Evolutionary conservation across 1,140 invertebrate genomes (phyloP).

Genomic region (Drosophila tropicalis): DNA sequence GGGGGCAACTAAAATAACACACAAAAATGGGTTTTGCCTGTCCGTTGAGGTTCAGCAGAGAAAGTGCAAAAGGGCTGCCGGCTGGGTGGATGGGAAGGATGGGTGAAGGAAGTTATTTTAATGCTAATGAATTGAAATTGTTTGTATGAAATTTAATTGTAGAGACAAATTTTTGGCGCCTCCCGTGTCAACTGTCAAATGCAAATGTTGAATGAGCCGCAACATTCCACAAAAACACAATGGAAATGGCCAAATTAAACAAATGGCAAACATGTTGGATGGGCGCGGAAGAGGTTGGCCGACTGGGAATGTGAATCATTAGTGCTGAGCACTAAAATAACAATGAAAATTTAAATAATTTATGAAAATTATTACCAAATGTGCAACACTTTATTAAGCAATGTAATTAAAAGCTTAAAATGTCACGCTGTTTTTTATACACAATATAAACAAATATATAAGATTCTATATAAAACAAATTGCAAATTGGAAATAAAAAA

Average conservation of each 20-base stretch:
- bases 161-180: conserved; percentile 44
- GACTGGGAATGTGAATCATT: conserved; percentile 21
- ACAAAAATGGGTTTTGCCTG: conserved; percentile 6
- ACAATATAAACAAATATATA: too few species aligned
- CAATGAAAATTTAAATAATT: conserved; percentile 9
- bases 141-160: conserved; percentile 71
- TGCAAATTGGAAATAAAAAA: too few species aligned
- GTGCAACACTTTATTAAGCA: background rate
- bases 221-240: conserved; percentile 50
- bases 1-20: conserved; percentile 38
- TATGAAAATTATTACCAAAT: background rate
- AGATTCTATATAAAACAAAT: too few species aligned
- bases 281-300: background rate
- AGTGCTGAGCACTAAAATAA: background rate
- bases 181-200: conserved; percentile 65
- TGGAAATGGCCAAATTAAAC: conserved; percentile 30
- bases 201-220: conserved; percentile 65
- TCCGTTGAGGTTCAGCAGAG: conserved; percentile 22
- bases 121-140: conserved; percentile 80
- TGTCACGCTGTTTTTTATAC: background rate
- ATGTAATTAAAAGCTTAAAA: background rate
- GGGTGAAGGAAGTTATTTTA: conserved; percentile 36
- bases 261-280: conserved; percentile 46
- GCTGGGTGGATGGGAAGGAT: background rate
- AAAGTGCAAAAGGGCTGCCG: conserved; percentile 27